Evolutionary conservation across 2,888 invertebrate species (phyloP), one percentile per base, ranked within the genome.

Genomic region (Parnassius orleans): DNA sequence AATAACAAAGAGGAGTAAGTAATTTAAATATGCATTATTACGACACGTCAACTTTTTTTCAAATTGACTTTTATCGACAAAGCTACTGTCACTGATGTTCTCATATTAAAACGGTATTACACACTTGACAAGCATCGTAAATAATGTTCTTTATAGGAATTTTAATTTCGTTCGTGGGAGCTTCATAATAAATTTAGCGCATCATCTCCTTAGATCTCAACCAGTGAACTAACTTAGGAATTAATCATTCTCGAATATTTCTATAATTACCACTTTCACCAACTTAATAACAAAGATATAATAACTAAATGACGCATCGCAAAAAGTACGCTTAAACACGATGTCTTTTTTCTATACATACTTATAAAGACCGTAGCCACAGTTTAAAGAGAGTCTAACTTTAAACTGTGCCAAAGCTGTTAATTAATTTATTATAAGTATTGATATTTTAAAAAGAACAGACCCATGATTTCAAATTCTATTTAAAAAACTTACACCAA

Each of bases 21-120:
- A 60, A 63, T 63, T 63, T 53, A 63, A 47, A 56, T 53, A 63
- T 60, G 53, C 55, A 60, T 63, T 60, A 63, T 56, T 53, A 46
- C 19, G 55, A 53, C 54, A n/a, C 43, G 60, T 63, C 63, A 60
- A 56, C 15, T 60, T 63, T 63, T 59, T 63, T 54, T 53, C 53
- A 56, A 48, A n/a, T 56, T 56, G 47, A 41, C 46, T 15, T 48
- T 19, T 42, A 15, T 60, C 56, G 63, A 63, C 60, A 63, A 43
- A 60, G 60, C 53, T 53, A 46, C 60, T 53, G 60, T 55, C 63
- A 50, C 44, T 53, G 42, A 60, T 60, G 56, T 56, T 19, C 43
- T 59, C 33, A 33, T 56, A 53, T 47, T 60, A 50, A 63, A 43
- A 53, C 51, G 54, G 44, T 51, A 44, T 59, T 63, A 55, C 12